Percentiles rank a stretch among this genome's conserved stretches.
Conservation (phyloP, 2,797 vertebrate genomes). For the Choloepus didactylus region DNA sequence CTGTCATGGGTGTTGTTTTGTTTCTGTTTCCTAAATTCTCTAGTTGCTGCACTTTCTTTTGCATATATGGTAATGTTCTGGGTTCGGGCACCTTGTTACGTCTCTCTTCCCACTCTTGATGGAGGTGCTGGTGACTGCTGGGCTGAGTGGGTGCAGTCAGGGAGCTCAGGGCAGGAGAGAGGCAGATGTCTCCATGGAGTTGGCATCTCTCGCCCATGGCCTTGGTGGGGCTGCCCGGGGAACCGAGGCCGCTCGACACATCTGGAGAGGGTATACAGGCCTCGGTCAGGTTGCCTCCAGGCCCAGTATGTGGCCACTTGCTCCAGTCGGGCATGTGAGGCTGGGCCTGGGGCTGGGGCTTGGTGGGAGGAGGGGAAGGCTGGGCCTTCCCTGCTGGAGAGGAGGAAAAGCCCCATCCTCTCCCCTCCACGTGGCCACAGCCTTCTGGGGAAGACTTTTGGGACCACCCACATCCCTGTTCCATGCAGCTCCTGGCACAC, state of each 20-base stretch:
- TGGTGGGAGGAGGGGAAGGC: background rate
- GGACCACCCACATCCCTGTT: conserved; percentile 83
- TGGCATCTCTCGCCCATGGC: background rate
- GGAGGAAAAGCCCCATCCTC: background rate
- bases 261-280: background rate
- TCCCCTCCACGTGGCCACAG: conserved; percentile 72
- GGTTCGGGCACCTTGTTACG: too few species aligned
- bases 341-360: background rate
- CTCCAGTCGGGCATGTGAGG: background rate
- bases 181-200: accelerated
- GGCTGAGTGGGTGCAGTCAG: accelerated
- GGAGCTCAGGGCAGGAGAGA: background rate
- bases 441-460: conserved; percentile 77
- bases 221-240: background rate
- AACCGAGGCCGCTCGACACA: background rate
- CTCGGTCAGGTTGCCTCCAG: background rate
- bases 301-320: background rate
- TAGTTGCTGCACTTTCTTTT: background rate
- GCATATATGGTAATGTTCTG: background rate
- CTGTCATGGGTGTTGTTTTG: accelerated
- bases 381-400: background rate
- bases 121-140: background rate
- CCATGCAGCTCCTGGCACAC: conserved; percentile 75
- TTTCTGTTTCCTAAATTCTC: too few species aligned
- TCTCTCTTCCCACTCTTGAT: background rate